Evolutionary conservation across 2,113 vertebrate genomes (phyloP).

Genomic region (Climacteris rufus): DNA sequence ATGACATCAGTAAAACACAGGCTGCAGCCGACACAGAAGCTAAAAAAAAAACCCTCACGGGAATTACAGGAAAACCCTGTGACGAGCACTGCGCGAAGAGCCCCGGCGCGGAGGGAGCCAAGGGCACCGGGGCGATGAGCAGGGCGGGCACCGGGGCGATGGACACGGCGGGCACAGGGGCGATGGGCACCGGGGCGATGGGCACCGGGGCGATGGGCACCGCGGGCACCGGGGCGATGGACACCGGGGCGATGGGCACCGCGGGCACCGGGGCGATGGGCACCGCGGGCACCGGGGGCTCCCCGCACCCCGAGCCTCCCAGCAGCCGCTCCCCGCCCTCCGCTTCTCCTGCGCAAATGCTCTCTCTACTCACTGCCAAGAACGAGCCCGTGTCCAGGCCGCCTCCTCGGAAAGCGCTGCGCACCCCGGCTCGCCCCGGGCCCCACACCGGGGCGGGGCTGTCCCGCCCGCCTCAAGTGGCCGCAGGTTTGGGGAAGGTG

Average conservation of each 20-base stretch:
- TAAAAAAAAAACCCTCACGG: not conserved
- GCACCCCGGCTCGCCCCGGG: not conserved
- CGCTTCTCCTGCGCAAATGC: rapidly evolving
- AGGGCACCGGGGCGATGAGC: too few species aligned
- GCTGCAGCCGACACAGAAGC: not conserved
- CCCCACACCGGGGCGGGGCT: not conserved
- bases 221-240: too few species aligned
- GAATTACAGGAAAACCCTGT: rapidly evolving
- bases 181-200: too few species aligned
- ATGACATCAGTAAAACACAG: not conserved
- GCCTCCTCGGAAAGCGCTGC: not conserved
- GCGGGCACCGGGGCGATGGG: not conserved
- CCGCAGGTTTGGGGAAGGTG: not conserved
- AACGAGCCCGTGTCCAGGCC: not conserved
- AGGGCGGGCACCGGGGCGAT: rapidly evolving
- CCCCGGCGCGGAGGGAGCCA: not conserved
- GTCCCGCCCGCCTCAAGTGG: not conserved
- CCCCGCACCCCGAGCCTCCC: not conserved
- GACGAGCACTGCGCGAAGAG: rapidly evolving
- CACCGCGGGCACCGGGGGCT: too few species aligned
- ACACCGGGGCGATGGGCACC: rapidly evolving
- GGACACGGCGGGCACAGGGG: not conserved
- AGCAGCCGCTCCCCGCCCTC: not conserved
- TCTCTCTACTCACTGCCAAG: not conserved
- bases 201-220: too few species aligned